Conservation (phyloP, 2,888 invertebrate genomes). For the Apocheima hispidaria region DNA sequence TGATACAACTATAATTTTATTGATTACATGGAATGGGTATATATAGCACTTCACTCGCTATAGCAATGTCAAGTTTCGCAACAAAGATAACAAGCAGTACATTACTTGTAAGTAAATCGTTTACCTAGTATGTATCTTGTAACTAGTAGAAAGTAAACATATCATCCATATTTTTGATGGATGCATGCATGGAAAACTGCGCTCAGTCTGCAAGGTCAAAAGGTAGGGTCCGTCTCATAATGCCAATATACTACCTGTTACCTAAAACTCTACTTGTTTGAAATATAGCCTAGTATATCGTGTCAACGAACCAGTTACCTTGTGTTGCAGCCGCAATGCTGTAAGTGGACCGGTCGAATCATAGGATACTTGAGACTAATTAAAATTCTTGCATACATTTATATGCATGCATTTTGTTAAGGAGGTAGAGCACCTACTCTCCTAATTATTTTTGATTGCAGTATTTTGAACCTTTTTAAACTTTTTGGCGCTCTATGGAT, state of each 20-base stretch:
- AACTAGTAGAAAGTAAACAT: too few relatives aligned
- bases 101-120: neutral
- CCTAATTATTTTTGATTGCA: neutral
- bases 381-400: slow-evolving; percentile 3
- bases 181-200: too few relatives aligned
- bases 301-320: slow-evolving; percentile 6
- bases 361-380: neutral
- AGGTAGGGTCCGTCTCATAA: too few relatives aligned
- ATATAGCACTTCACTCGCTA: neutral
- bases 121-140: neutral
- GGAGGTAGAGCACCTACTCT: neutral
- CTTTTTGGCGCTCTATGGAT: too few relatives aligned
- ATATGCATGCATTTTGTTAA: neutral
- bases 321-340: slow-evolving; percentile 1
- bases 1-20: neutral
- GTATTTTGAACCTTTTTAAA: too few relatives aligned
- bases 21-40: too few relatives aligned
- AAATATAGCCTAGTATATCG: neutral
- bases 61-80: slow-evolving; percentile 18
- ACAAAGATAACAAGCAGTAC: slow-evolving; percentile 8
- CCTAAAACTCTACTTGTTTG: neutral
- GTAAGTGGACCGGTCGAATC: slow-evolving; percentile 13
- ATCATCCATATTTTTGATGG: too few relatives aligned
- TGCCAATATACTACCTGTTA: too few relatives aligned
- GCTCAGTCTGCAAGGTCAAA: too few relatives aligned